Evolutionary conservation across 2,797 vertebrate genomes (phyloP).

Genomic region (Rallus crepitans): DNA sequence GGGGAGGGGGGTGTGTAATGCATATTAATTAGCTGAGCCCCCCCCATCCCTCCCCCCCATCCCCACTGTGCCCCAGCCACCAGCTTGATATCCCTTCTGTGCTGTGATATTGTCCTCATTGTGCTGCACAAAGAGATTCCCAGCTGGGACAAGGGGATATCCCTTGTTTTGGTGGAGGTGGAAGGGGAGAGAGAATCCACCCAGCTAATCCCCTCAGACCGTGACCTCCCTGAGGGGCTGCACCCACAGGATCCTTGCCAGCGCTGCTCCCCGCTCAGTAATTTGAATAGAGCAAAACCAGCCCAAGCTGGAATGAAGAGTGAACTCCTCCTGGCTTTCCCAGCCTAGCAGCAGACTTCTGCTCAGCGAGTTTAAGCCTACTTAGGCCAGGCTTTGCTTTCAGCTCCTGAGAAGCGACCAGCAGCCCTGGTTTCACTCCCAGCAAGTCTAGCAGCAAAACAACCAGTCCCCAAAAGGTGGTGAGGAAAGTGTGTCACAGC

Average conservation of each 20-base stretch:
- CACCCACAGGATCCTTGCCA: fast-evolving
- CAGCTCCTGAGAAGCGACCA: not conserved
- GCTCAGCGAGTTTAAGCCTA: not conserved
- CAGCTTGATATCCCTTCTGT: not conserved
- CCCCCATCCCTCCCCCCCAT: not conserved
- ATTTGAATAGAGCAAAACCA: not conserved
- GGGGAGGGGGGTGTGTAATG: not conserved
- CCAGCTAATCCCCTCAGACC: not conserved
- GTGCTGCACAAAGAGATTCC: not conserved
- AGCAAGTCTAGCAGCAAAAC: not conserved
- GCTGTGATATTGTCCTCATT: not conserved
- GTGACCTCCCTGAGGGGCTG: not conserved
- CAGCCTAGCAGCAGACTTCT: not conserved
- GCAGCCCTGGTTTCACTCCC: not conserved
- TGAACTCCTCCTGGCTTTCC: not conserved
- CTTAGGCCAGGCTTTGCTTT: not conserved
- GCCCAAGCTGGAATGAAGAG: not conserved
- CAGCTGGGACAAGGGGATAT: not conserved
- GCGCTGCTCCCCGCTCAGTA: not conserved
- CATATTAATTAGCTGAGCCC: not conserved
- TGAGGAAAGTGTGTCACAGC: not conserved
- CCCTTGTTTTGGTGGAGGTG: not conserved
- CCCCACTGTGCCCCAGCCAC: not conserved
- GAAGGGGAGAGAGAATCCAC: not conserved
- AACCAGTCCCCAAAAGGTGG: not conserved